Base-by-base conservation (phyloP, 2,113 vertebrate species). In the Pagrus major region DNA sequence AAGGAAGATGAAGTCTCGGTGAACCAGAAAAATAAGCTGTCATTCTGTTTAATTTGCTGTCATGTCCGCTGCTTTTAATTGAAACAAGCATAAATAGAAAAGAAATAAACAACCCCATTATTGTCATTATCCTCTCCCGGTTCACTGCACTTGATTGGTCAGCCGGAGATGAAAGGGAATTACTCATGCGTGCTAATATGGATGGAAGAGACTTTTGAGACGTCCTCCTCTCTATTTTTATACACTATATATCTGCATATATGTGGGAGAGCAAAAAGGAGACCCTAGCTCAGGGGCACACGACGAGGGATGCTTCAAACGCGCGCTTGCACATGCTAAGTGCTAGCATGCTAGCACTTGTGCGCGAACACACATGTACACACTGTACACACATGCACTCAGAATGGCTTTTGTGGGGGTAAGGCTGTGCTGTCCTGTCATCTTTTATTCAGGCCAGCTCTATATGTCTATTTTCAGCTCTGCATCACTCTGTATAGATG, bases 391-490 rank as follows among this genome's bases (percentile, higher is more conserved):
- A 4, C 37, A 41, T 83, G 84, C 78, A 78, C 67, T 85, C 37
- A 46, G 60, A 55, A 42, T 68, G 69, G 81, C 85, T 87, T 86
- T 82, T 76, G 78, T 67, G 68, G 54, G 54, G 44, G 39, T 61
- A 23, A 18, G 27, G 27, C 82, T 56, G 49, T 52, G 81, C 51
- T 9, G 37, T 73, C 55, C 74, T 78, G 65, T 84, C 80, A 88
- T 92, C 61, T 91, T 91, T 92, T 83, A 92, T 91, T 91, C 72
- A 93, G 78, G 37, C 6, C 51, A 2, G 33, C 66, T 79, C 76
- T 76, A 46, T 67, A 52, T 80, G 76, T 91, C 84, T 91, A 88
- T 91, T 91, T 88, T 84, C 80, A 85, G 81, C 87, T 72, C 65
- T 35, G 61, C 81, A 59, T 84, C 75, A 81, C 68, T 84, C 59